phyloP scores from a whole-genome alignment of 1,140 invertebrate species.

The Harpegnathos saltator region DNA sequence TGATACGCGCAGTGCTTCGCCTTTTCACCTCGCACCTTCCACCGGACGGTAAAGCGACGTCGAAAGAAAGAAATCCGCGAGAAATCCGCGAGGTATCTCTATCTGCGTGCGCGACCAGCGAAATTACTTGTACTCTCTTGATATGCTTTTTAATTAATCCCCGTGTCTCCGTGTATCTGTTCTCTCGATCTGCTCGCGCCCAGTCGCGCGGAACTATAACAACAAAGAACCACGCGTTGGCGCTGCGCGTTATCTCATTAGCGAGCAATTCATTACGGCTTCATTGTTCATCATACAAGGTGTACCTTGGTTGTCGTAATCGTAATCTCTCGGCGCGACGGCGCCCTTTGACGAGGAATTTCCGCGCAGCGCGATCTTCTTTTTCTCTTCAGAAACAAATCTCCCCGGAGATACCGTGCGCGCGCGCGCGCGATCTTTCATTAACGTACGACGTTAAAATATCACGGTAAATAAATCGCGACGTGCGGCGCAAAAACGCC shows the following conservation, averaged over 20 bases:
- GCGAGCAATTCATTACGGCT: no score
- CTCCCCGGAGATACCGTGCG: no score
- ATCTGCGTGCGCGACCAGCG: background rate
- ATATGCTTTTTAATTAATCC: background rate
- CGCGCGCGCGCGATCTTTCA: background rate
- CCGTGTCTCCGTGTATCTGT: background rate
- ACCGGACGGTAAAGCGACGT: background rate
- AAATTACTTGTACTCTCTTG: conserved; percentile 3
- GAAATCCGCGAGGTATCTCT: background rate
- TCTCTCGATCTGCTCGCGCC: background rate
- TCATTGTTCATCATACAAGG: no score
- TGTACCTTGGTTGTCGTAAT: no score
- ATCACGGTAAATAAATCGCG: background rate
- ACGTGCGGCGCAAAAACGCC: background rate
- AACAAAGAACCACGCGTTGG: no score
- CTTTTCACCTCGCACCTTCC: conserved; percentile 62
- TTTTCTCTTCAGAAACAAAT: no score
- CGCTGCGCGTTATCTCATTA: no score
- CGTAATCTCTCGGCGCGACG: no score
- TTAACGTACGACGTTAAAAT: background rate
- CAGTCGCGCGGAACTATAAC: no score
- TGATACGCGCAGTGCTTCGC: conserved; percentile 62
- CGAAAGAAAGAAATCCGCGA: conserved; percentile 8
- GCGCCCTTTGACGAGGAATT: no score
- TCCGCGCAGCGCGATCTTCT: no score